Evolutionary conservation across 2,888 invertebrate species (phyloP), one percentile per base, ranked within the genome.

Genomic region (Luperina testacea): DNA sequence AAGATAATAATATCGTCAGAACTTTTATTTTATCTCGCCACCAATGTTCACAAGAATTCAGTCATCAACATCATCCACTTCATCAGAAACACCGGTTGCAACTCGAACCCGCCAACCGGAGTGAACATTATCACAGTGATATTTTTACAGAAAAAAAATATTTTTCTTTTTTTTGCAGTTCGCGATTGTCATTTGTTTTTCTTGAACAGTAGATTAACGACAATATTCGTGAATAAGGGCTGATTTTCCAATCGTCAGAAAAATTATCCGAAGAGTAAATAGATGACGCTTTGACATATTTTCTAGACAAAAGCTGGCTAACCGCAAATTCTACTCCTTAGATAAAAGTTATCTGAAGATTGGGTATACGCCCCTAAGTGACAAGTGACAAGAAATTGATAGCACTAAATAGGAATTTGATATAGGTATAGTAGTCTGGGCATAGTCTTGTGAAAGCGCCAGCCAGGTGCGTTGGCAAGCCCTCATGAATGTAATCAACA

Each of bases 381-480:
- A 6, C 9, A 27, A 2, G 15, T 48, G 48, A 6, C 9, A 27
- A 4, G 20, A 51, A 32, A 51, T 72, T 11, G 32, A 53, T 67
- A 53, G 20, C 38, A 48, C 24, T 51, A 51, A 68, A 79, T 57
- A 53, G 15, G 38, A 32, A 67, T 77, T 82, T 59, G 6, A 24
- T 45, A 24, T 45, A n/a, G n/a, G n/a, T n/a, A 9, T 27, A 53
- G 32, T 57, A 73, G n/a, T 64, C 57, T 45, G n/a, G 20, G 51
- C 71, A 71, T 65, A 65, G 38, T 48, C 20, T 75, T 45, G 48
- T 61, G 72, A 83, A 70, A 80, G 63, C 48, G 38, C 70, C 64
- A 59, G 64, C 68, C 88, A 87, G 88, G 87, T 88, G 88, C 38
- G 61, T 83, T 88, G 88, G 88, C 87, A 63, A 78, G 65, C 65